phyloP scores from a whole-genome alignment of 2,113 vertebrate genomes.

The Periophthalmus modestus region DNA sequence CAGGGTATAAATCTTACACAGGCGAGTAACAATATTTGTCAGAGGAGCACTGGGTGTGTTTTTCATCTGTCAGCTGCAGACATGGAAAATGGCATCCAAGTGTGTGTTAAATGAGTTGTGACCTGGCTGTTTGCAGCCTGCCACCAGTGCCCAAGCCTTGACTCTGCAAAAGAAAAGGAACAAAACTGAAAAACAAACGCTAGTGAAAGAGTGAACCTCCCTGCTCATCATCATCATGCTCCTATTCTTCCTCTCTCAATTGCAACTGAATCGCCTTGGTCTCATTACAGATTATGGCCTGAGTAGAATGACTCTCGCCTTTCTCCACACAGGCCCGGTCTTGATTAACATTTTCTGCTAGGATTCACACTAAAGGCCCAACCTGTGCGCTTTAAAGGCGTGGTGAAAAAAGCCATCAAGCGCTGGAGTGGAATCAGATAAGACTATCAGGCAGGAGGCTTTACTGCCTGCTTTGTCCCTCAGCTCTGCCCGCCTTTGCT shows the following conservation, averaged over 20 bases:
- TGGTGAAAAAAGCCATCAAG: slow-evolving; percentile 67
- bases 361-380: slow-evolving; percentile 79
- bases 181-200: slow-evolving; percentile 71
- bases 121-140: slow-evolving; percentile 51
- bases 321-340: slow-evolving; percentile 66
- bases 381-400: slow-evolving; percentile 80
- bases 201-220: slow-evolving; percentile 68
- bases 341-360: slow-evolving; percentile 86
- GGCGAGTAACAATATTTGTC: slow-evolving; percentile 44
- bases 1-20: slow-evolving; percentile 55
- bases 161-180: slow-evolving; percentile 51
- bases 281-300: slow-evolving; percentile 74
- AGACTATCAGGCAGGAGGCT: slow-evolving; percentile 83
- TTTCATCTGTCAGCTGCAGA: slow-evolving; percentile 63
- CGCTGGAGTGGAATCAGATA: slow-evolving; percentile 88
- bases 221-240: slow-evolving; percentile 67
- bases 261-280: slow-evolving; percentile 69
- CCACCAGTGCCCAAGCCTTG: slow-evolving; percentile 32
- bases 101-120: slow-evolving; percentile 72
- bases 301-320: slow-evolving; percentile 66
- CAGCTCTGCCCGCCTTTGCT: slow-evolving; percentile 80
- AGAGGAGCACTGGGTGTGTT: slow-evolving; percentile 45
- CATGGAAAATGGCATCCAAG: slow-evolving; percentile 46
- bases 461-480: slow-evolving; percentile 88
- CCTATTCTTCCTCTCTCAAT: slow-evolving; percentile 72